These are phyloP conservation scores for Monopis laevigella DNA, from an alignment of 2,888 invertebrate genomes.

Conservation along the genomic window DNA sequence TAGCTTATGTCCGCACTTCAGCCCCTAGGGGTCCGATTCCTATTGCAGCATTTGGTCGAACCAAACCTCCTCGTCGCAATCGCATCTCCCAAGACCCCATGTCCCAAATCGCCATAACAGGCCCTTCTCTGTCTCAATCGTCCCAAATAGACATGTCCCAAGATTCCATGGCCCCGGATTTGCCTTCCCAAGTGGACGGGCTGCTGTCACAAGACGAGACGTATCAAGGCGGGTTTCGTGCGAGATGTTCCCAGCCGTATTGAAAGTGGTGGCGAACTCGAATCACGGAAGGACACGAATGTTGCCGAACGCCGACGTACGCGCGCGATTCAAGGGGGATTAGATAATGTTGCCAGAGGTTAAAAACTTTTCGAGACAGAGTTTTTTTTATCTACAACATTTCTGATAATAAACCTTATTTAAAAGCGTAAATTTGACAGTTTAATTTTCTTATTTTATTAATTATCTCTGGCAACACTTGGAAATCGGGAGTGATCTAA, in stretches of 20 bases:
- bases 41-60: conserved; percentile 85
- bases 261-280: conserved; percentile 42
- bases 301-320: conserved; percentile 76
- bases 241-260: conserved; percentile 74
- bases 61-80: conserved; percentile 35
- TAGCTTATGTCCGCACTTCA: conserved; percentile 92
- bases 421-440: too few species aligned
- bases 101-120: conserved; percentile 76
- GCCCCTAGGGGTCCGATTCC: conserved; percentile 87
- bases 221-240: conserved; percentile 74
- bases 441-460: too few species aligned
- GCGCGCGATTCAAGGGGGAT: background rate
- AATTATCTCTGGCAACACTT: too few species aligned
- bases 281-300: too few species aligned
- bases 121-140: conserved; percentile 79
- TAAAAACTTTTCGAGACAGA: too few species aligned
- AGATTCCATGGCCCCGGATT: conserved; percentile 86
- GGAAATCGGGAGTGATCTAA: too few species aligned
- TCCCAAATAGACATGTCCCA: conserved; percentile 80
- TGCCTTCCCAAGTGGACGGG: conserved; percentile 94
- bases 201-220: conserved; percentile 93
- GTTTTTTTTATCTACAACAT: too few species aligned
- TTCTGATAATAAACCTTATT: too few species aligned
- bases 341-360: conserved; percentile 2
- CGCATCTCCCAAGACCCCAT: conserved; percentile 75